Evolutionary conservation across 1,140 invertebrate species (phyloP).

Genomic region (Oryzaephilus surinamensis): DNA sequence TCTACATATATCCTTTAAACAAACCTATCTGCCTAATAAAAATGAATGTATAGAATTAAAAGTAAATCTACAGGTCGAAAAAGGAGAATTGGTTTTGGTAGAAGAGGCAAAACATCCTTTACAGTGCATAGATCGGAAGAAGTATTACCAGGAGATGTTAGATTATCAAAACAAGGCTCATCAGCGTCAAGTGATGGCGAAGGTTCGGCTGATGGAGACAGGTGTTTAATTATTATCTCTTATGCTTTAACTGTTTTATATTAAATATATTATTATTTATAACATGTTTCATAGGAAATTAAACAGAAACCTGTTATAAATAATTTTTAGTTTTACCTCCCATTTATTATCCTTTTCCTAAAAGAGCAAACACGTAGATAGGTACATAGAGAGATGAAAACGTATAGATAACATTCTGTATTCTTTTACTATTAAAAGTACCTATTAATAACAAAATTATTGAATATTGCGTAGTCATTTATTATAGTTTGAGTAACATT

Average conservation of each 20-base stretch:
- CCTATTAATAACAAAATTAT: too few relatives aligned
- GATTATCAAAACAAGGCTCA: conserved; percentile 68
- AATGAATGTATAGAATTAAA: neutral
- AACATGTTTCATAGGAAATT: neutral
- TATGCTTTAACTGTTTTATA: conserved; percentile 1
- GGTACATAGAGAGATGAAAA: conserved; percentile 32
- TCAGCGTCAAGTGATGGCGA: conserved; percentile 89
- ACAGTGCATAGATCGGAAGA: conserved; percentile 93
- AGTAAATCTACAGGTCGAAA: conserved; percentile 62
- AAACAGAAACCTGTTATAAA: neutral
- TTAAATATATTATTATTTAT: too few relatives aligned
- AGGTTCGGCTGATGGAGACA: conserved; percentile 70
- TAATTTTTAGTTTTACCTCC: conserved; percentile 5
- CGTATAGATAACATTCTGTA: too few relatives aligned
- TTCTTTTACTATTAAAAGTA: too few relatives aligned
- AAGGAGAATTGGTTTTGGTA: conserved; percentile 89
- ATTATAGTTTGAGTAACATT: too few relatives aligned
- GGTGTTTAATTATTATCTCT: conserved; percentile 37
- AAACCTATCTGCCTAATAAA: too few relatives aligned
- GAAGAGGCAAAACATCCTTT: conserved; percentile 87
- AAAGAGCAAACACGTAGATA: conserved; percentile 30
- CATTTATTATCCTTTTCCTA: conserved; percentile 11
- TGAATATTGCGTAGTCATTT: too few relatives aligned
- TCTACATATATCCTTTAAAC: conserved; percentile 6
- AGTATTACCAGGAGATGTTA: conserved; percentile 76